Conservation (phyloP, 2,797 vertebrate species). For the Masticophis lateralis region DNA sequence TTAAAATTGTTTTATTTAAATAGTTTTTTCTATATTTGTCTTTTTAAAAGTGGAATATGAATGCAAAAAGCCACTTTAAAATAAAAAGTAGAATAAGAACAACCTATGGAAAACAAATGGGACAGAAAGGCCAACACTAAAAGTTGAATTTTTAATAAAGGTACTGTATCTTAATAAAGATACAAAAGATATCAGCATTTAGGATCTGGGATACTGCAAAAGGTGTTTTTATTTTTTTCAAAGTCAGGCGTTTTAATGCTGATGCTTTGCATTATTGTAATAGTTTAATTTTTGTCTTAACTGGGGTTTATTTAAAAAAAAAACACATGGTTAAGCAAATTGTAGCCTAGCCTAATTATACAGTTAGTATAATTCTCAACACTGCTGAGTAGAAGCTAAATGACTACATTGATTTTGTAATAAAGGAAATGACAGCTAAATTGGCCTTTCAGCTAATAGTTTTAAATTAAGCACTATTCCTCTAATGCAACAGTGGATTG, state of each 20-base stretch:
- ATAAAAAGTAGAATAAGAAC: neutral
- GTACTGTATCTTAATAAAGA: neutral
- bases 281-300: neutral
- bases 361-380: neutral
- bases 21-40: neutral
- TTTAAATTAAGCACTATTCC: neutral
- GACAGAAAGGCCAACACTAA: neutral
- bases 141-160: neutral
- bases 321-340: neutral
- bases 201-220: neutral
- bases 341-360: neutral
- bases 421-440: neutral
- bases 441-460: neutral
- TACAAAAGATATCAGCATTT: neutral
- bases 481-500: neutral
- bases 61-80: neutral
- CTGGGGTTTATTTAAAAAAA: neutral
- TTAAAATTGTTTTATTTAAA: neutral
- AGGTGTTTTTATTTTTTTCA: neutral
- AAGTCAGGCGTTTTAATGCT: neutral
- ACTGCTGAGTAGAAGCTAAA: neutral
- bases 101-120: neutral
- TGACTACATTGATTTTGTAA: neutral
- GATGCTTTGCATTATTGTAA: neutral
- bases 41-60: neutral